phyloP scores from a whole-genome alignment of 2,797 vertebrate genomes.

The Chaetophractus vellerosus region DNA sequence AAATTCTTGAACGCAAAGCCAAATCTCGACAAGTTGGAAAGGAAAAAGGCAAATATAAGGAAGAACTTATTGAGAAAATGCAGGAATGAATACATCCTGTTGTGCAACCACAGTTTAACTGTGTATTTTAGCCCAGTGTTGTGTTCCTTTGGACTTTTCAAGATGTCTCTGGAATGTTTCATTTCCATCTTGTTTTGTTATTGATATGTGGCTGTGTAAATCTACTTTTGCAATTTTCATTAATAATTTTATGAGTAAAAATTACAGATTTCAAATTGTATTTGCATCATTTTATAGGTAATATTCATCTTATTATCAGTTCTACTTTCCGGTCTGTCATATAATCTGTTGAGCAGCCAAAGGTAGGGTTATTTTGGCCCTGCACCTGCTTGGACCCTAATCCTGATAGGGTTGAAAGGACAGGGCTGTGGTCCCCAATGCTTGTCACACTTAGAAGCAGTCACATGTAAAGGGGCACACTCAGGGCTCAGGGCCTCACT shows the following conservation, averaged over 20 bases:
- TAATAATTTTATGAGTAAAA: slow-evolving; percentile 70
- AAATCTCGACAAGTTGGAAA: slow-evolving; percentile 97
- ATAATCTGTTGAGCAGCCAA: not conserved
- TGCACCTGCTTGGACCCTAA: not conserved
- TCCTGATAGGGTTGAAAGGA: not conserved
- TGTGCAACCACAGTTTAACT: slow-evolving; percentile 76
- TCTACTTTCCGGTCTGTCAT: not conserved
- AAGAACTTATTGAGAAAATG: slow-evolving; percentile 98
- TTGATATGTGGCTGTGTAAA: not conserved
- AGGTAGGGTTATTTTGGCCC: not conserved
- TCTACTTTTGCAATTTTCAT: slow-evolving; percentile 45
- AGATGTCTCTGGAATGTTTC: not conserved
- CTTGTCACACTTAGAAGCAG: not conserved
- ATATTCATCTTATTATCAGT: not conserved
- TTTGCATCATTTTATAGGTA: slow-evolving; percentile 7
- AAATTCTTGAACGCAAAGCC: slow-evolving; percentile 97
- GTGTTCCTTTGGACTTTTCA: slow-evolving; percentile 48
- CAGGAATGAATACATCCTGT: slow-evolving; percentile 92
- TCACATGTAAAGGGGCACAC: not conserved
- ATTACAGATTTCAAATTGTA: not conserved
- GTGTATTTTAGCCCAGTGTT: slow-evolving; percentile 55
- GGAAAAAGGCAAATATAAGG: slow-evolving; percentile 99
- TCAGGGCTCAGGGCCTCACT: not conserved
- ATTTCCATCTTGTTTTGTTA: not conserved
- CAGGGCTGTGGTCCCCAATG: not conserved